phyloP scores from a whole-genome alignment of 2,888 invertebrate genomes.

The Stomorhina lunata region DNA sequence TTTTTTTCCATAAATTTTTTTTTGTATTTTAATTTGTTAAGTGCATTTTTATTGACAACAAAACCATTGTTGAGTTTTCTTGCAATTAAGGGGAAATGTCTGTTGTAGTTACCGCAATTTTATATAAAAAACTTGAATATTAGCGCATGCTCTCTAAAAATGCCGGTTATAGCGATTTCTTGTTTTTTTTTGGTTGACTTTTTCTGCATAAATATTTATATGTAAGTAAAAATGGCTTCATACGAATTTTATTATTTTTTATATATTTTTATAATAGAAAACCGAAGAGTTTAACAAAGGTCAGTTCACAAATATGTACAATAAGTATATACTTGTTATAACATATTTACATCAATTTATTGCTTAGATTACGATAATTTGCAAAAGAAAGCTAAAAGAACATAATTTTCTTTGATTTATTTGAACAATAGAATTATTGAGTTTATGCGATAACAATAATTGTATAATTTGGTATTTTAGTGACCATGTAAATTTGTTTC shows the following conservation, averaged over 20 bases:
- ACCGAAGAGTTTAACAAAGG: slow-evolving; percentile 15
- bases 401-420: not conserved
- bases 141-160: slow-evolving; percentile 39
- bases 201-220: not conserved
- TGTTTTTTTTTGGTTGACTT: not conserved
- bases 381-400: not conserved
- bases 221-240: no score
- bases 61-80: slow-evolving; percentile 30
- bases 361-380: not conserved
- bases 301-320: no score
- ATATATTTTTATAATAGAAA: not conserved
- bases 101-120: not conserved
- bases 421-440: no score
- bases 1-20: no score
- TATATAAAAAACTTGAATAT: not conserved
- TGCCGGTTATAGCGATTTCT: slow-evolving; percentile 34
- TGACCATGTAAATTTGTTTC: no score
- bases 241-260: no score
- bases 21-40: no score
- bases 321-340: not conserved
- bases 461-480: no score
- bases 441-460: no score
- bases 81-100: not conserved
- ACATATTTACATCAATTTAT: not conserved
- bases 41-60: slow-evolving; percentile 3